Evolutionary conservation across 2,888 invertebrate species (phyloP).

Genomic region (Dynastes hyllus): DNA sequence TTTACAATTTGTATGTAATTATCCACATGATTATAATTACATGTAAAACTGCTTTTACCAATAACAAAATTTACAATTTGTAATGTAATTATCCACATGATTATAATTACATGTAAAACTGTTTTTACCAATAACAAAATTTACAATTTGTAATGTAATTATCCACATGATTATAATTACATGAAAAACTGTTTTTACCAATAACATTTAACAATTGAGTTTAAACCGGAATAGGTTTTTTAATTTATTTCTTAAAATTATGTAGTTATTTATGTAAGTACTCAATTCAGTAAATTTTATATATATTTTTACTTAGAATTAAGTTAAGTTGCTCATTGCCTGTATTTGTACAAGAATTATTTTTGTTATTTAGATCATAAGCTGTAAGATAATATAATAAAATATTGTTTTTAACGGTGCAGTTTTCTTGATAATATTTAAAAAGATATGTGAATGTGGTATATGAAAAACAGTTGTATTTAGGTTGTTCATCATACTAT

Average conservation of each 20-base stretch:
- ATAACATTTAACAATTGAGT: too few species aligned
- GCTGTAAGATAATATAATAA: conserved; percentile 57
- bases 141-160: neutral
- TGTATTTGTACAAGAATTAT: conserved; percentile 55
- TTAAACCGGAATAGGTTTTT: neutral
- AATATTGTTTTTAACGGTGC: conserved; percentile 49
- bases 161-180: neutral
- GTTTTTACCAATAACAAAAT: neutral
- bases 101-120: neutral
- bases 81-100: neutral
- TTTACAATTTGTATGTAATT: neutral
- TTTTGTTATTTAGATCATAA: conserved; percentile 57
- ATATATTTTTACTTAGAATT: conserved; percentile 13
- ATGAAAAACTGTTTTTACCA: neutral
- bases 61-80: too few species aligned
- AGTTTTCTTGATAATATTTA: conserved; percentile 10
- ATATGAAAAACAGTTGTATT: neutral
- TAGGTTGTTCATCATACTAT: too few species aligned
- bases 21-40: neutral
- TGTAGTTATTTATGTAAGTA: neutral
- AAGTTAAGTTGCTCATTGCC: conserved; percentile 36
- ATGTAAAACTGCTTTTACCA: neutral
- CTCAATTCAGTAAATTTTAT: conserved; percentile 20
- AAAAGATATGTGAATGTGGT: neutral
- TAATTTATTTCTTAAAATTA: neutral